Evolutionary conservation across 2,888 invertebrate species (phyloP).

Genomic region (Cataglyphis cursor): DNA sequence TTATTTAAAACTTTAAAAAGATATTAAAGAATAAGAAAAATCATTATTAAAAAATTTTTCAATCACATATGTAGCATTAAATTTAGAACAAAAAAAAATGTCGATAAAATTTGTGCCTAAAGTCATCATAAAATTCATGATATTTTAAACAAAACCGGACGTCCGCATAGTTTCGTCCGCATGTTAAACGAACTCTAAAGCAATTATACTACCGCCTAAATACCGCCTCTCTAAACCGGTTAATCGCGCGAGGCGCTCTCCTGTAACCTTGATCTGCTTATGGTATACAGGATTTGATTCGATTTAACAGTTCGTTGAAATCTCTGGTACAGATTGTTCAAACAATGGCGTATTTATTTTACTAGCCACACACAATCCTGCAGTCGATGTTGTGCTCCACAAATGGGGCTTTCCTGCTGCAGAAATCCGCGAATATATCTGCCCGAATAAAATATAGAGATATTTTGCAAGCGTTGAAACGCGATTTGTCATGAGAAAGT

Average conservation of each 20-base stretch:
- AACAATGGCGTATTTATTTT: neutral
- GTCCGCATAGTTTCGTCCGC: neutral
- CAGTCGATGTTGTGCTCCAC: too few species aligned
- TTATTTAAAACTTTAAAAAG: neutral
- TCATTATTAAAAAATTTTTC: neutral
- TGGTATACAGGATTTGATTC: neutral
- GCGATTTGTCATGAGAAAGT: slow-evolving; percentile 2
- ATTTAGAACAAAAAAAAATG: neutral
- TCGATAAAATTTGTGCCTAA: neutral
- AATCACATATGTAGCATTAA: neutral
- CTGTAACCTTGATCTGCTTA: slow-evolving; percentile 51
- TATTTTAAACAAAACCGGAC: neutral
- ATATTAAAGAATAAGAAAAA: neutral
- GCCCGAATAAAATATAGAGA: slow-evolving; percentile 16
- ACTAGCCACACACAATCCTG: neutral
- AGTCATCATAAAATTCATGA: neutral
- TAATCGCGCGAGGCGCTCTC: slow-evolving; percentile 20
- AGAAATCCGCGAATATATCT: neutral
- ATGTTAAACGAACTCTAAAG: slow-evolving; percentile 27
- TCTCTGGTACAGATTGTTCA: neutral
- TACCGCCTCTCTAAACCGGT: slow-evolving; percentile 30
- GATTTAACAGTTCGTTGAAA: slow-evolving; percentile 13
- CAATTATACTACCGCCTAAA: neutral
- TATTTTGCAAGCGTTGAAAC: slow-evolving; percentile 23
- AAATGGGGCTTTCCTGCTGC: neutral